Evolutionary conservation across 2,797 vertebrate genomes (phyloP).

Genomic region (Serranus cabrilla): DNA sequence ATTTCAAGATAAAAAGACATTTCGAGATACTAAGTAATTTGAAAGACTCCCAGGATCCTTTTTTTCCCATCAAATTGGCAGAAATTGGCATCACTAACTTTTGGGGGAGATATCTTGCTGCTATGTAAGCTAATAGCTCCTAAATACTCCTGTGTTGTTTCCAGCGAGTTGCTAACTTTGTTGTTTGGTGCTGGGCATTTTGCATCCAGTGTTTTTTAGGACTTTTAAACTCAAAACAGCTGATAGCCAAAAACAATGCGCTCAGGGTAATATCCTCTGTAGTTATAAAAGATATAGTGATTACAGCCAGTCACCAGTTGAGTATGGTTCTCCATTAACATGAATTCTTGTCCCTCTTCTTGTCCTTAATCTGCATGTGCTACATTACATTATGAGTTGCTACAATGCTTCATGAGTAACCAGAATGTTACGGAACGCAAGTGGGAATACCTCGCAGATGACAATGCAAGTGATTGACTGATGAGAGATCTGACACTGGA

Average conservation of each 20-base stretch:
- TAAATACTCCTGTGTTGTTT: background rate
- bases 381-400: slow-evolving; percentile 59
- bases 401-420: slow-evolving; percentile 39
- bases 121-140: background rate
- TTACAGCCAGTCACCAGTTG: background rate
- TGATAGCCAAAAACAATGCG: background rate
- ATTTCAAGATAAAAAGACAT: too few species aligned
- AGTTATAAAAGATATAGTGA: too few species aligned
- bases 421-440: slow-evolving; percentile 40
- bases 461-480: slow-evolving; percentile 52
- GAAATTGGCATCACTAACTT: background rate
- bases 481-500: slow-evolving; percentile 56
- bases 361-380: slow-evolving; percentile 6
- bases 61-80: too few species aligned
- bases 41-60: too few species aligned
- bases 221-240: background rate
- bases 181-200: background rate
- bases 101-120: background rate
- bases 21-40: too few species aligned
- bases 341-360: background rate
- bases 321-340: background rate
- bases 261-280: background rate
- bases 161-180: background rate
- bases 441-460: slow-evolving; percentile 49
- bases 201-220: background rate